phyloP scores from a whole-genome alignment of 2,113 vertebrate genomes.

The Acanthochromis polyacanthus region DNA sequence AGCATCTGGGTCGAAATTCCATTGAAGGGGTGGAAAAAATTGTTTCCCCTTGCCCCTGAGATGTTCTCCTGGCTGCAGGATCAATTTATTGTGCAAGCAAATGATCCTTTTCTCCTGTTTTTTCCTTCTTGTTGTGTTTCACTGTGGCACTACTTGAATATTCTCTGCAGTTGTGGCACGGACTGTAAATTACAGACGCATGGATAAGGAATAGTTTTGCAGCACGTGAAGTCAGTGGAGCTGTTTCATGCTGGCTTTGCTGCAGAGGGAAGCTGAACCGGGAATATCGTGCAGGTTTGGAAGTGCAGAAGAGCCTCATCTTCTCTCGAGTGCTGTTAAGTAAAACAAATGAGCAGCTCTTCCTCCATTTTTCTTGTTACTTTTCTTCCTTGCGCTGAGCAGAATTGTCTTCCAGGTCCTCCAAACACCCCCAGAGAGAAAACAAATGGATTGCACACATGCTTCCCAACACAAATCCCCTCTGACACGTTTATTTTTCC shows the following conservation, averaged over 20 bases:
- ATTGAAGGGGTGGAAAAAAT: constrained; percentile 39
- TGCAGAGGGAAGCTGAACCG: neutral
- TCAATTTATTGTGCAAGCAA: constrained; percentile 52
- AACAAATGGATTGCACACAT: constrained; percentile 13
- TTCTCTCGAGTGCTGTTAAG: neutral
- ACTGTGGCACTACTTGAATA: neutral
- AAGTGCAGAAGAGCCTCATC: neutral
- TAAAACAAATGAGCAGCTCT: constrained; percentile 22
- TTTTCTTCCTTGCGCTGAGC: neutral
- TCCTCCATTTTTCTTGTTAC: neutral
- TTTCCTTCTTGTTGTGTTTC: neutral
- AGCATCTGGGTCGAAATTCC: constrained; percentile 45
- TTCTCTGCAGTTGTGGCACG: constrained; percentile 12
- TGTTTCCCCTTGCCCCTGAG: constrained; percentile 42
- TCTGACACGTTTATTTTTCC: constrained; percentile 19
- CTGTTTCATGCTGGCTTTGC: constrained; percentile 13
- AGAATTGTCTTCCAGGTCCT: constrained; percentile 7
- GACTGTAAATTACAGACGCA: constrained; percentile 20
- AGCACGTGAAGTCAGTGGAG: constrained; percentile 3
- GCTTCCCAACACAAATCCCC: neutral
- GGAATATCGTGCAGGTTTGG: neutral
- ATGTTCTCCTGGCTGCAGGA: constrained; percentile 19
- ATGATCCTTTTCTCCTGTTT: constrained; percentile 16
- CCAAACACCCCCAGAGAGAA: constrained; percentile 27
- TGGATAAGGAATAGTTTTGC: constrained; percentile 11